Evolutionary conservation across 2,113 vertebrate genomes (phyloP).

Genomic region (Gracilinanus agilis): DNA sequence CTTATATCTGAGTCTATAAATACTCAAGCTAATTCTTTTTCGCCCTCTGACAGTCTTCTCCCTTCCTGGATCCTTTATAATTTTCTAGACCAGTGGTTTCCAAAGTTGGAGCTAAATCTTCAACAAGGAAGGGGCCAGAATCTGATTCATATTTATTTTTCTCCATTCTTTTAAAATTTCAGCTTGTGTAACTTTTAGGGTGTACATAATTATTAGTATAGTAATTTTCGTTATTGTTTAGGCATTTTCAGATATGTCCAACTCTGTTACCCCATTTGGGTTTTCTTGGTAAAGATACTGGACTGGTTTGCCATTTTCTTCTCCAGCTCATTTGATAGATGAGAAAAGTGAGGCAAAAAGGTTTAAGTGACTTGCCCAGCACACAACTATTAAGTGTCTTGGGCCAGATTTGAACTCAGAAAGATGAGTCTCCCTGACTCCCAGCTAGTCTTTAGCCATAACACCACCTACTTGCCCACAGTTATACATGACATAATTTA

Average conservation of each 20-base stretch:
- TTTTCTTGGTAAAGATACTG: neutral
- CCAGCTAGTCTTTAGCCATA: neutral
- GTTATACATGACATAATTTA: neutral
- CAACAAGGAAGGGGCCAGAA: neutral
- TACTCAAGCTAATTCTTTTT: neutral
- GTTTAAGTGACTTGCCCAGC: neutral
- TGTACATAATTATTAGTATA: neutral
- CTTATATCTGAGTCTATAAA: neutral
- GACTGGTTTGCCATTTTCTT: neutral
- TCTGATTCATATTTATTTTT: neutral
- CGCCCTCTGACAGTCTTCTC: neutral
- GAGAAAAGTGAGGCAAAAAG: neutral
- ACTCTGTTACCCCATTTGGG: neutral
- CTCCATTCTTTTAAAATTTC: neutral
- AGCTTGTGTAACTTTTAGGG: neutral
- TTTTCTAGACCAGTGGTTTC: neutral
- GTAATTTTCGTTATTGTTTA: neutral
- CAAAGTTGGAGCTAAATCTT: neutral
- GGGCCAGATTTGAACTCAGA: neutral
- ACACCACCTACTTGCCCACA: neutral
- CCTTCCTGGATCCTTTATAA: neutral
- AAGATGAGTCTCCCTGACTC: neutral
- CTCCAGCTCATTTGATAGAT: neutral
- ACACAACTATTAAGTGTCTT: neutral
- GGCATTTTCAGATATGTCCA: neutral